Evolutionary conservation across 1,140 invertebrate species (phyloP), one percentile per base, ranked within the genome.

Genomic region (Cydia fagiglandana): DNA sequence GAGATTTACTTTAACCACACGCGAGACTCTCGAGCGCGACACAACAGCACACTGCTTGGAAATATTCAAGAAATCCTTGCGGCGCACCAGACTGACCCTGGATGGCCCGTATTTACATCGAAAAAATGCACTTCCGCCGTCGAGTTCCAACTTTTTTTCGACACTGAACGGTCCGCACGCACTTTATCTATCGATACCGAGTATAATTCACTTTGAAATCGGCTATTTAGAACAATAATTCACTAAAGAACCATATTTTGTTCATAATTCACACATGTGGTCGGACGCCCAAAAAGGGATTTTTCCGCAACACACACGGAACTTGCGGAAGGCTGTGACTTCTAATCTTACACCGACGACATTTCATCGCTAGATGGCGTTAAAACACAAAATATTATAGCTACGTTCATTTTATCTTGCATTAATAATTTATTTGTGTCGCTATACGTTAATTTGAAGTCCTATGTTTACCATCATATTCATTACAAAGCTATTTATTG

Each of bases 221-320:
- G 75, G 79, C 74, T 82, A 83, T 85, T 87, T 79, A 79, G 75
- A 82, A 78, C 83, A 82, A 84, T 83, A 91, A 92, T 87, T 88
- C 88, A 93, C 87, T 88, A 87, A 82, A 89, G 87, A 90, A 89
- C 84, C 88, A 88, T 90, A 91, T 89, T 92, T 93, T 91, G 90
- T 91, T 91, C 91, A 92, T 90, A 81, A 89, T 89, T 88, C 89
- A 91, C 91, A 93, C 92, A 93, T 93, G 92, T 93, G 92, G 91
- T 93, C 91, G 92, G 91, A 93, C 92, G 92, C 92, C 92, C 91
- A 93, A 93, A 93, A 93, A 93, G 91, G 92, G 91, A 92, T 93
- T 92, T 93, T 93, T 93, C 91, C 91, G 88, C 91, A 93, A 91
- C 88, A 92, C 85, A 91, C 88, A 92, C 91, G 88, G 88, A 91